Percentiles rank a stretch among this genome's conserved stretches.
These are phyloP conservation scores for Pelobates cultripes DNA, from an alignment of 2,797 vertebrate genomes.

Conservation along the genomic window DNA sequence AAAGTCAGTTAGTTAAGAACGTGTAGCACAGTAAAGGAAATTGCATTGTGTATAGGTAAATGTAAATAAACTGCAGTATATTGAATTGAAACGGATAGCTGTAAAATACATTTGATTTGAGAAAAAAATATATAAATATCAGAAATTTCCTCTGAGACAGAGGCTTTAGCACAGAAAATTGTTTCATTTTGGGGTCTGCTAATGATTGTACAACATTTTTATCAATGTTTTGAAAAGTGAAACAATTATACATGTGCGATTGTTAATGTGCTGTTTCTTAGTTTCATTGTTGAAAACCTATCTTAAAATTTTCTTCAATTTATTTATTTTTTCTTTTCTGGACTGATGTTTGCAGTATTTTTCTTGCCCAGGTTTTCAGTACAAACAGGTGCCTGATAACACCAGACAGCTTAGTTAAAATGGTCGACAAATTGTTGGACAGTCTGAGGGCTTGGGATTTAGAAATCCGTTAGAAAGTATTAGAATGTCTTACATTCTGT, in stretches of 20 bases:
- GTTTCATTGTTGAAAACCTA: slow-evolving; percentile 23
- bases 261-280: slow-evolving; percentile 50
- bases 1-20: slow-evolving; percentile 22
- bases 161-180: slow-evolving; percentile 38
- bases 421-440: slow-evolving; percentile 5
- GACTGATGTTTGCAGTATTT: not conserved
- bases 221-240: slow-evolving; percentile 45
- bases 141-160: slow-evolving; percentile 13
- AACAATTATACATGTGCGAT: slow-evolving; percentile 38
- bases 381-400: slow-evolving; percentile 34
- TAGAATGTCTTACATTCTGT: slow-evolving; percentile 29
- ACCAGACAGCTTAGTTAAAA: slow-evolving; percentile 26
- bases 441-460: not conserved
- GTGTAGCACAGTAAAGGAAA: slow-evolving; percentile 47
- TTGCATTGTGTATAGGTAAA: slow-evolving; percentile 39
- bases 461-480: slow-evolving; percentile 15
- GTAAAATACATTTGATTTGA: slow-evolving; percentile 47
- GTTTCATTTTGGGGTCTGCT: slow-evolving; percentile 40
- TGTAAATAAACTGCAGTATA: slow-evolving; percentile 49
- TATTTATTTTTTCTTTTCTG: slow-evolving; percentile 17
- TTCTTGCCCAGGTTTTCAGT: slow-evolving; percentile 25
- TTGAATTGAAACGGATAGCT: slow-evolving; percentile 38
- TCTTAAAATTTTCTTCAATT: slow-evolving; percentile 15
- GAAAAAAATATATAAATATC: slow-evolving; percentile 36
- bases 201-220: slow-evolving; percentile 48